A percentile compares a stretch with the other conserved stretches of the same genome.
phyloP scores from a whole-genome alignment of 1,140 invertebrate genomes.

The Hestina assimilis region DNA sequence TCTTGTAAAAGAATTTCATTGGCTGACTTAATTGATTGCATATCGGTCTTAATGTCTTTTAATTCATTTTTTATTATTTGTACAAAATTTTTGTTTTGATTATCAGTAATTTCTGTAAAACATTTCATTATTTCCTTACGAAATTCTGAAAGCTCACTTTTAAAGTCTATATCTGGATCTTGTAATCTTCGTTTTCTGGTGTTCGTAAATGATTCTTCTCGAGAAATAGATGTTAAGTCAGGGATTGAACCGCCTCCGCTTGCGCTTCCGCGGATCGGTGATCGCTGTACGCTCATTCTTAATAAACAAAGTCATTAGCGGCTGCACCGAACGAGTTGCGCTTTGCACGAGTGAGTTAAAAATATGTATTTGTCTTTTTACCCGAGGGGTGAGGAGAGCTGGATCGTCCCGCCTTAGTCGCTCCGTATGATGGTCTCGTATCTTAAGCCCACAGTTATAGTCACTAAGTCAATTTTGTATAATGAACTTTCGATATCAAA shows the following conservation, averaged over 20 bases:
- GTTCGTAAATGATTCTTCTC: not conserved
- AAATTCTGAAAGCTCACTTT: not conserved
- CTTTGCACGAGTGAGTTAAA: not conserved
- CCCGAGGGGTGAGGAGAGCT: not conserved
- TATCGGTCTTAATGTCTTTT: too few species aligned
- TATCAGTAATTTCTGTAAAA: too few species aligned
- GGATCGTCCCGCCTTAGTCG: not conserved
- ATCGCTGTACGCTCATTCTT: not conserved
- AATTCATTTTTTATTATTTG: too few species aligned
- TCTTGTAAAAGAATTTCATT: too few species aligned
- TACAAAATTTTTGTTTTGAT: too few species aligned
- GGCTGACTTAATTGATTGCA: too few species aligned
- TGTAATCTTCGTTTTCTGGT: not conserved
- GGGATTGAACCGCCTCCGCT: not conserved
- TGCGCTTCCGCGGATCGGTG: not conserved
- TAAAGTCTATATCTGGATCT: not conserved
- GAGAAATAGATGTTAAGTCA: not conserved
- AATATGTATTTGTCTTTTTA: not conserved
- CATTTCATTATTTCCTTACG: too few species aligned
- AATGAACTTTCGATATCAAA: too few species aligned
- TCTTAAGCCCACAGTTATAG: not conserved
- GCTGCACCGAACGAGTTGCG: not conserved
- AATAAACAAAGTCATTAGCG: not conserved
- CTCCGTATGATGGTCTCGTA: not conserved
- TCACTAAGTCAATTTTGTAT: not conserved